Evolutionary conservation across 2,113 vertebrate genomes (phyloP).

Genomic region (Gnathonemus longibarbis): DNA sequence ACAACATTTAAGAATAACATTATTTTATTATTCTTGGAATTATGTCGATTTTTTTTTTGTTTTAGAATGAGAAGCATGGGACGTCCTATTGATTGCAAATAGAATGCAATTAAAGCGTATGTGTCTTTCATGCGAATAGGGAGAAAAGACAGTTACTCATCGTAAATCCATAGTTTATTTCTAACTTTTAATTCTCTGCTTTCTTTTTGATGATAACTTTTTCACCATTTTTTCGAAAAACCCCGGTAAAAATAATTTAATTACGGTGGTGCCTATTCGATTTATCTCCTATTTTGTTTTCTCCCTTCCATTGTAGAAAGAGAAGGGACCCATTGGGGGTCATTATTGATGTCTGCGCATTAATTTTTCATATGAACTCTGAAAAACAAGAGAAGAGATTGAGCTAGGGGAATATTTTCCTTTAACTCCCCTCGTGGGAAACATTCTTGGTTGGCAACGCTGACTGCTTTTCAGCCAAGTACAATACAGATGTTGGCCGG

Average conservation of each 20-base stretch:
- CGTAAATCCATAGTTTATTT: not conserved
- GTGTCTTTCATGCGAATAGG: not conserved
- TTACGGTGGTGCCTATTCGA: not conserved
- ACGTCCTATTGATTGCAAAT: not conserved
- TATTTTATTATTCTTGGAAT: not conserved
- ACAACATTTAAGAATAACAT: not conserved
- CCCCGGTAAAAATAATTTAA: not conserved
- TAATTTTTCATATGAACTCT: not conserved
- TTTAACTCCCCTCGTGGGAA: conserved; percentile 5
- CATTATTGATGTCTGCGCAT: not conserved
- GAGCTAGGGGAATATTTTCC: not conserved
- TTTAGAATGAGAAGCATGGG: not conserved
- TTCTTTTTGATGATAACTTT: not conserved
- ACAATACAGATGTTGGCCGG: not conserved
- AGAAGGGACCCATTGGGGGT: not conserved
- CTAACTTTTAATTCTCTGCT: not conserved
- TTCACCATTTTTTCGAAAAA: not conserved
- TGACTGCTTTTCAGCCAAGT: conserved; percentile 32
- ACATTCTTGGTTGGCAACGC: conserved; percentile 32
- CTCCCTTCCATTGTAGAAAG: not conserved
- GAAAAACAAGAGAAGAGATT: not conserved
- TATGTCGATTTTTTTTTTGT: not conserved
- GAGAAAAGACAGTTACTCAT: not conserved
- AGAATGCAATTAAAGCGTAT: not conserved
- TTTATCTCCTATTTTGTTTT: not conserved